Evolutionary conservation across 2,113 vertebrate species (phyloP).

Genomic region (Anthoscopus minutus): DNA sequence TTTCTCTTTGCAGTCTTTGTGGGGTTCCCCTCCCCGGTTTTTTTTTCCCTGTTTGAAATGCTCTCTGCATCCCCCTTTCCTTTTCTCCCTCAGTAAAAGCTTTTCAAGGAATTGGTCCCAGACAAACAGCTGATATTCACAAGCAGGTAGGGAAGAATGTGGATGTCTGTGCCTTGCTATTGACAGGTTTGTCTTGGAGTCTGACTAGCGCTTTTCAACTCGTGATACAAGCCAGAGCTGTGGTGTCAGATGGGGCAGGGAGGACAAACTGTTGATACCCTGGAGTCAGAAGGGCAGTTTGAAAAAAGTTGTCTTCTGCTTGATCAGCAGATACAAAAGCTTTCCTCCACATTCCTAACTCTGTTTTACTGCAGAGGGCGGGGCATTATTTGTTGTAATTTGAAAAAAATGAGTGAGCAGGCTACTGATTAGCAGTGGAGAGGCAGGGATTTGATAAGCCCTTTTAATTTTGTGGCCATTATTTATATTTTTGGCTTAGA

Average conservation of each 20-base stretch:
- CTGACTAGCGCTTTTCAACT: constrained; percentile 31
- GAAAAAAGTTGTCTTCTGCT: constrained; percentile 8
- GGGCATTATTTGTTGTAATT: not conserved
- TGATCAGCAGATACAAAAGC: not conserved
- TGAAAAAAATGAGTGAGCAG: not conserved
- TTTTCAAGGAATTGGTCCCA: constrained; percentile 48
- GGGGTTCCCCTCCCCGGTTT: not conserved
- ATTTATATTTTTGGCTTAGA: not conserved
- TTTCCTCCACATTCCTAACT: not conserved
- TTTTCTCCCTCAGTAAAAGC: not conserved
- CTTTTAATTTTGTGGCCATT: not conserved
- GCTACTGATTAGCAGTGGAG: not conserved
- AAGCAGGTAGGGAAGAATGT: constrained; percentile 53
- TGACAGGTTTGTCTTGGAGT: constrained; percentile 53
- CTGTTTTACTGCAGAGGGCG: not conserved
- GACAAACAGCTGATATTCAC: constrained; percentile 43
- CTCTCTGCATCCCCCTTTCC: not conserved
- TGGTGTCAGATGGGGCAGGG: not conserved
- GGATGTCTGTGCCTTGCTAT: not conserved
- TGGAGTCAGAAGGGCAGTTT: constrained; percentile 15
- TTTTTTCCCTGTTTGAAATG: constrained; percentile 42
- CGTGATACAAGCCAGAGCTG: not conserved
- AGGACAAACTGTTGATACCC: not conserved
- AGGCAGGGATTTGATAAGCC: not conserved
- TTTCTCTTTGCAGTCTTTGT: constrained; percentile 40